Percentiles rank a stretch among this genome's conserved stretches.
Conservation (phyloP, 2,113 vertebrate genomes). For the Myrmophylax atrothorax region DNA sequence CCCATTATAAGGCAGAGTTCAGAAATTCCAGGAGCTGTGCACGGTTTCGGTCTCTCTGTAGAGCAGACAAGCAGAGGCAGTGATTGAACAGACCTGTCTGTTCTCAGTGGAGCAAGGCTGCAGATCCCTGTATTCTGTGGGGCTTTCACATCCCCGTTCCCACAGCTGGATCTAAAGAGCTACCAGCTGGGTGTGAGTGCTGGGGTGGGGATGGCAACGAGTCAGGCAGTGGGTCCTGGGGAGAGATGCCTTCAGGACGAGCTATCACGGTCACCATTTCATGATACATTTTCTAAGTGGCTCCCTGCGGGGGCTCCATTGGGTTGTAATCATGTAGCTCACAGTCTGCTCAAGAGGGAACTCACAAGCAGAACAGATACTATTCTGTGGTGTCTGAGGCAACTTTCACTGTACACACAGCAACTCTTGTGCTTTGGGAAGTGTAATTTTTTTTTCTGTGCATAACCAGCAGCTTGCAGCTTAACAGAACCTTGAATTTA, state of each 20-base stretch:
- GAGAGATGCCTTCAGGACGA: neutral
- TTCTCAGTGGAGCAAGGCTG: neutral
- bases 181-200: neutral
- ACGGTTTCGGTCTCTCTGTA: conserved; percentile 86
- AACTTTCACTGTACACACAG: neutral
- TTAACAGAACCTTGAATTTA: neutral
- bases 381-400: neutral
- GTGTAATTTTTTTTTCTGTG: neutral
- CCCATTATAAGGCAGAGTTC: conserved; percentile 84
- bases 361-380: neutral
- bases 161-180: neutral
- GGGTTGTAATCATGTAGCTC: neutral
- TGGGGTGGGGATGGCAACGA: neutral
- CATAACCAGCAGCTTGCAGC: neutral
- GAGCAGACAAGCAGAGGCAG: conserved; percentile 11
- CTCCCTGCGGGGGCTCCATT: neutral
- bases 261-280: neutral
- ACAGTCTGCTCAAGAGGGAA: neutral
- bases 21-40: conserved; percentile 88
- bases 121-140: neutral
- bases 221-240: neutral
- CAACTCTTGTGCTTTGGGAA: neutral
- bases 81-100: neutral
- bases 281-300: neutral
- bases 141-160: neutral